phyloP scores from a whole-genome alignment of 2,888 invertebrate species.

The Halictus ligatus region DNA sequence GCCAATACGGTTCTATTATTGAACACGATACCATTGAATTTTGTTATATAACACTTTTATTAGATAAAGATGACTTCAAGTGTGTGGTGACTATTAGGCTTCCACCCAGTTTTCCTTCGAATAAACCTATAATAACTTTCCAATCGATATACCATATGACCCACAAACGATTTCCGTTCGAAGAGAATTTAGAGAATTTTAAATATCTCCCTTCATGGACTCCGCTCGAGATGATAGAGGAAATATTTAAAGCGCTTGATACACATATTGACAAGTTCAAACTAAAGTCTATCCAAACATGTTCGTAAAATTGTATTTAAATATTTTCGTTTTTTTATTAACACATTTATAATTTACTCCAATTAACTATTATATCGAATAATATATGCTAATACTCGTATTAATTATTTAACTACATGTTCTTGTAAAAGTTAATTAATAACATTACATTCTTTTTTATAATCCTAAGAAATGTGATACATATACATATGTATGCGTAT shows the following conservation, averaged over 20 bases:
- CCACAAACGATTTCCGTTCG: conserved; percentile 65
- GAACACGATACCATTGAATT: conserved; percentile 84
- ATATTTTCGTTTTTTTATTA: conserved; percentile 27
- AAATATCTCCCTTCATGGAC: conserved; percentile 79
- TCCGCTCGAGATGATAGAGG: conserved; percentile 76
- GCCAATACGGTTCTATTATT: conserved; percentile 80
- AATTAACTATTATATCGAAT: not conserved
- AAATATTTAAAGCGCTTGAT: conserved; percentile 64
- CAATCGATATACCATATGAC: conserved; percentile 86
- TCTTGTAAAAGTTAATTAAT: conserved; percentile 4
- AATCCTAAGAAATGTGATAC: conserved; percentile 17
- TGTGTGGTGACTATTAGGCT: conserved; percentile 81
- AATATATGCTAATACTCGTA: not conserved
- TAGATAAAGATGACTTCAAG: conserved; percentile 84
- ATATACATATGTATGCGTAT: conserved; percentile 8
- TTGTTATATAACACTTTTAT: conserved; percentile 80
- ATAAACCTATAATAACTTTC: conserved; percentile 85
- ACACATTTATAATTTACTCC: conserved; percentile 13
- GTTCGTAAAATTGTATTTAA: conserved; percentile 43
- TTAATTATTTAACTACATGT: not conserved
- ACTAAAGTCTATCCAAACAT: conserved; percentile 53
- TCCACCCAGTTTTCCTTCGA: conserved; percentile 85
- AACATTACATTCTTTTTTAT: not conserved
- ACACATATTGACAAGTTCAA: conserved; percentile 70
- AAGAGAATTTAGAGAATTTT: conserved; percentile 64